phyloP scores from a whole-genome alignment of 1,140 invertebrate species.

The Bombus difficillimus region DNA sequence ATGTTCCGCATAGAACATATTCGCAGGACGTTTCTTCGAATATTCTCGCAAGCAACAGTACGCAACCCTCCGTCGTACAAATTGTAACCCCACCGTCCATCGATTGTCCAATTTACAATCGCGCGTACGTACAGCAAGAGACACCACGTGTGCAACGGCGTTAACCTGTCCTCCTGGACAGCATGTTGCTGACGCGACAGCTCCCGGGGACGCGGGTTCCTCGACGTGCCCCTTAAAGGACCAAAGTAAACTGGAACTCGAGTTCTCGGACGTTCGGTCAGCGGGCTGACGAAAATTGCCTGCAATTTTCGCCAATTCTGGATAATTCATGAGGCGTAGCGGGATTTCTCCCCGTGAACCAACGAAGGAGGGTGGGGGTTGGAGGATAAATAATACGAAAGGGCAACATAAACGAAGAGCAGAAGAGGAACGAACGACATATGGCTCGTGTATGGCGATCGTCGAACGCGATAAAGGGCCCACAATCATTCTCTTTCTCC shows the following conservation, averaged over 20 bases:
- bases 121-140: not conserved
- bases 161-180: not conserved
- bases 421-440: constrained; percentile 55
- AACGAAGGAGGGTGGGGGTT: not conserved
- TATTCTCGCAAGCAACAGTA: not conserved
- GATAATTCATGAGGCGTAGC: constrained; percentile 62
- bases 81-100: not conserved
- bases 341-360: constrained; percentile 15
- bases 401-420: constrained; percentile 31
- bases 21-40: not conserved
- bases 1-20: no score
- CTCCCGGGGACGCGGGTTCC: no score
- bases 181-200: not conserved
- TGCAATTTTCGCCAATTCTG: constrained; percentile 63
- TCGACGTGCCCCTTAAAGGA: no score
- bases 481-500: not conserved
- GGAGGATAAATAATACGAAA: constrained; percentile 57
- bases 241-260: not conserved
- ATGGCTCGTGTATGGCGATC: constrained; percentile 64
- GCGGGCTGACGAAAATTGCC: constrained; percentile 58
- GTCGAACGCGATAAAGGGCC: constrained; percentile 30
- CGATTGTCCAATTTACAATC: not conserved
- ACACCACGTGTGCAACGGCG: not conserved
- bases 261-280: not conserved
- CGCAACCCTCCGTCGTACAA: not conserved